Evolutionary conservation across 2,797 vertebrate genomes (phyloP).

Genomic region (Sylvia borin): DNA sequence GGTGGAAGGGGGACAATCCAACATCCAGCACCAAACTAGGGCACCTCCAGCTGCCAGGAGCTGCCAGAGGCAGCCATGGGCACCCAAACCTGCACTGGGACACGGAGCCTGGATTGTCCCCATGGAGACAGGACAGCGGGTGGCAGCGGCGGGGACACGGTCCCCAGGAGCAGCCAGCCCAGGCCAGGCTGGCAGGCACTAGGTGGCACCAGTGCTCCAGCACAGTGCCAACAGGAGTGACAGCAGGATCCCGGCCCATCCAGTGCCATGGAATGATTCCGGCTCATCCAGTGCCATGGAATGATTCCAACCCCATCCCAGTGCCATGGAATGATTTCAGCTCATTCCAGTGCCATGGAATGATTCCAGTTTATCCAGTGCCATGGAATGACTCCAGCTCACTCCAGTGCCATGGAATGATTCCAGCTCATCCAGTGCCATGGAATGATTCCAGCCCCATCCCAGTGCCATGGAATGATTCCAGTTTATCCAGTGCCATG

Average conservation of each 20-base stretch:
- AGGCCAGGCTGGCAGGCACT: neutral
- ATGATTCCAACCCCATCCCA: neutral
- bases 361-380: neutral
- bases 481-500: too few relatives aligned
- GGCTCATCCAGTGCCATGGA: neutral
- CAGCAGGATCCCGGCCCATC: rapidly evolving
- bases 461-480: neutral
- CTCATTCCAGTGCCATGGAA: neutral
- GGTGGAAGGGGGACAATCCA: neutral
- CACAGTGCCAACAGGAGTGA: rapidly evolving
- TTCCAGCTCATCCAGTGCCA: too few relatives aligned
- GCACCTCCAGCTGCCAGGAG: neutral
- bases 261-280: neutral
- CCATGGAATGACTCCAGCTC: neutral
- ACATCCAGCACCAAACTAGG: neutral
- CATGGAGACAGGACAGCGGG: rapidly evolving
- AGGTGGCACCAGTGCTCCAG: slow-evolving; percentile 60
- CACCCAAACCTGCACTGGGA: neutral
- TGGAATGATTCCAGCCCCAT: neutral
- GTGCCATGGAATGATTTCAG: neutral
- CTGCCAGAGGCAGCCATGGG: rapidly evolving
- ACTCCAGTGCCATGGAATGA: neutral
- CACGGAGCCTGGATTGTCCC: rapidly evolving
- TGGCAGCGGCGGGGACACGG: rapidly evolving
- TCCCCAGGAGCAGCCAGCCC: neutral